A percentile compares a stretch with the other conserved stretches of the same genome.
Evolutionary conservation across 2,113 vertebrate genomes (phyloP).

Genomic region (Pseudopipra pipra): DNA sequence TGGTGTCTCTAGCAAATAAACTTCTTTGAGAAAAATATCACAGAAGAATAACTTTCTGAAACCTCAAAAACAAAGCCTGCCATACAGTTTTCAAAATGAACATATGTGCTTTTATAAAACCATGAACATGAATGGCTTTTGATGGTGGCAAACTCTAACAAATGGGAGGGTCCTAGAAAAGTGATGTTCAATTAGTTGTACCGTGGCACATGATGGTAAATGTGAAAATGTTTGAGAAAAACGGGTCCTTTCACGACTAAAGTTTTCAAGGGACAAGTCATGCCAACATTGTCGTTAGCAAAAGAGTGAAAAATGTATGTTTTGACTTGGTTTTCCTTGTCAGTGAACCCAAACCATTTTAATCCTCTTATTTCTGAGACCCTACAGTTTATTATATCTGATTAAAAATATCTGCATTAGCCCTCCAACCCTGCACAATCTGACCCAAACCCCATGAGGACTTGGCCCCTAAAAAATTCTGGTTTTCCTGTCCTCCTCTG

Average conservation of each 20-base stretch:
- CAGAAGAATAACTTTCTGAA: not conserved
- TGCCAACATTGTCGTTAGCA: not conserved
- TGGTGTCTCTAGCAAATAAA: not conserved
- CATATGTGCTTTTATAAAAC: rapidly evolving
- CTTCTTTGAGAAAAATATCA: not conserved
- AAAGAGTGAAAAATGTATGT: not conserved
- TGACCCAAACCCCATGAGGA: not conserved
- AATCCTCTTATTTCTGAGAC: not conserved
- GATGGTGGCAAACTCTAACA: not conserved
- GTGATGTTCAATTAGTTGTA: not conserved
- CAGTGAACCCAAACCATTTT: not conserved
- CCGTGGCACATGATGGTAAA: not conserved
- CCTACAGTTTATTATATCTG: not conserved
- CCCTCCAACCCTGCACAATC: not conserved
- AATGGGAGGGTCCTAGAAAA: not conserved
- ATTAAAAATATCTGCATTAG: not conserved
- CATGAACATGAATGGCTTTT: not conserved
- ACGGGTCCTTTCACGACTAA: not conserved
- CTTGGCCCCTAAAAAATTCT: not conserved
- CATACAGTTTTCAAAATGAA: not conserved
- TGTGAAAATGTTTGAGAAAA: not conserved
- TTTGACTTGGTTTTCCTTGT: not conserved
- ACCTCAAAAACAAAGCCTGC: not conserved
- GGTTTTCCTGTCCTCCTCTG: not conserved
- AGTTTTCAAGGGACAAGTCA: not conserved